A percentile compares a stretch with the other conserved stretches of the same genome.
Conservation (phyloP, 2,888 invertebrate species). For the Mythimna loreyi region DNA sequence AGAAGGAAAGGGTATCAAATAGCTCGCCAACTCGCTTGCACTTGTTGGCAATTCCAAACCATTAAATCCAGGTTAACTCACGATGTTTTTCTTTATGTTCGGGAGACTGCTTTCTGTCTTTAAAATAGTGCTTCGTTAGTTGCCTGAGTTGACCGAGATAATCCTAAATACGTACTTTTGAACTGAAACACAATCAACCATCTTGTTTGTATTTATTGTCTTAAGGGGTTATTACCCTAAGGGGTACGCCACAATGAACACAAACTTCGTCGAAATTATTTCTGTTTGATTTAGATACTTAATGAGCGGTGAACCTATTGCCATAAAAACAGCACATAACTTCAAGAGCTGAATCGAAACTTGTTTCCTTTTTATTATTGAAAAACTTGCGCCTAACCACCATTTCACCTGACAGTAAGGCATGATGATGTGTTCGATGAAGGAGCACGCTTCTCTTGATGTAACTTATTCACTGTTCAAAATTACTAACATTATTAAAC, state of each 20-base stretch:
- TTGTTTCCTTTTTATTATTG: no score
- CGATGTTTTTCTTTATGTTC: slow-evolving; percentile 44
- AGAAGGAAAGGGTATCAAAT: slow-evolving; percentile 20
- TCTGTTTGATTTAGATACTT: background rate
- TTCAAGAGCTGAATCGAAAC: background rate
- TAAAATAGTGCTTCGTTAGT: slow-evolving; percentile 44
- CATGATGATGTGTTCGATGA: no score
- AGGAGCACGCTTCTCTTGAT: no score
- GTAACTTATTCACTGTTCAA: no score
- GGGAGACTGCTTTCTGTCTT: background rate
- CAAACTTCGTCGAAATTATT: no score
- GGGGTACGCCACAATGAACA: no score
- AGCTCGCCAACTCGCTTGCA: slow-evolving; percentile 21
- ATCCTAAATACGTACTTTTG: background rate
- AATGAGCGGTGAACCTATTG: background rate
- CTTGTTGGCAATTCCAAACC: slow-evolving; percentile 26
- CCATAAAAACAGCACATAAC: background rate
- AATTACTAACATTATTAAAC: no score
- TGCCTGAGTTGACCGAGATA: slow-evolving; percentile 8
- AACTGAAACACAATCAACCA: background rate
- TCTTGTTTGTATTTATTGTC: background rate
- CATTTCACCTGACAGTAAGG: no score
- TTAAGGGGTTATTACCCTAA: no score
- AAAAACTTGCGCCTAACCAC: no score
- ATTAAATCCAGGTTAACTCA: slow-evolving; percentile 39